Percentiles rank a stretch among this genome's conserved stretches.
These are phyloP conservation scores for Phyllopteryx taeniolatus DNA, from an alignment of 2,113 vertebrate genomes.

Conservation along the genomic window DNA sequence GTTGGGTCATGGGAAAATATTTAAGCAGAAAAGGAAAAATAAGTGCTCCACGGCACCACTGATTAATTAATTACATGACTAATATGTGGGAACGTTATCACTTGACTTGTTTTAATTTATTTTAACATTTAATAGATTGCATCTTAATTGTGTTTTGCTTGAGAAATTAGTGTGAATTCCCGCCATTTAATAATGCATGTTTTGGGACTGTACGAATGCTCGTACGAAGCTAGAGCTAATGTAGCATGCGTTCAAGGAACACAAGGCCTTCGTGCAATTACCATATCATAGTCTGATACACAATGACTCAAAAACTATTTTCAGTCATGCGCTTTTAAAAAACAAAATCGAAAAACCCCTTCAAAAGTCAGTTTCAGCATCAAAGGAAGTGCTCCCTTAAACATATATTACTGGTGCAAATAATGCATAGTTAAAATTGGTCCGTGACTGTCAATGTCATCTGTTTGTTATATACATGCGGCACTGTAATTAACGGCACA, in stretches of 20 bases:
- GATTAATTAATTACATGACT: too few species aligned
- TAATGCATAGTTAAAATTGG: neutral
- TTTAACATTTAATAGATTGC: neutral
- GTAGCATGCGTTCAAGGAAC: neutral
- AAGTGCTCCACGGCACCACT: too few species aligned
- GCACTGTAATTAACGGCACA: conserved; percentile 55
- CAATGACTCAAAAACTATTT: neutral
- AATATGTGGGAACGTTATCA: too few species aligned
- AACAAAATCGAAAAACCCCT: neutral
- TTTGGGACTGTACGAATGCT: neutral
- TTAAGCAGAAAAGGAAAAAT: neutral
- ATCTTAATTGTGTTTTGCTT: neutral
- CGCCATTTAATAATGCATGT: neutral
- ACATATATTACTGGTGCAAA: neutral
- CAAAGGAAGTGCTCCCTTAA: conserved; percentile 17
- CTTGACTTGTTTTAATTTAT: too few species aligned
- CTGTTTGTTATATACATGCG: conserved; percentile 55
- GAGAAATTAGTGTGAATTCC: neutral
- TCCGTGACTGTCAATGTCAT: conserved; percentile 24
- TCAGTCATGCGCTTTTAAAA: neutral
- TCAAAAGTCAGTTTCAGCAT: neutral
- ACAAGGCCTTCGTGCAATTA: neutral
- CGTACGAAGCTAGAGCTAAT: neutral
- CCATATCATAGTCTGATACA: neutral
- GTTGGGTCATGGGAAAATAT: too few species aligned